Evolutionary conservation across 1,140 invertebrate species (phyloP), one percentile per base, ranked within the genome.

Genomic region (Eueides isabella): DNA sequence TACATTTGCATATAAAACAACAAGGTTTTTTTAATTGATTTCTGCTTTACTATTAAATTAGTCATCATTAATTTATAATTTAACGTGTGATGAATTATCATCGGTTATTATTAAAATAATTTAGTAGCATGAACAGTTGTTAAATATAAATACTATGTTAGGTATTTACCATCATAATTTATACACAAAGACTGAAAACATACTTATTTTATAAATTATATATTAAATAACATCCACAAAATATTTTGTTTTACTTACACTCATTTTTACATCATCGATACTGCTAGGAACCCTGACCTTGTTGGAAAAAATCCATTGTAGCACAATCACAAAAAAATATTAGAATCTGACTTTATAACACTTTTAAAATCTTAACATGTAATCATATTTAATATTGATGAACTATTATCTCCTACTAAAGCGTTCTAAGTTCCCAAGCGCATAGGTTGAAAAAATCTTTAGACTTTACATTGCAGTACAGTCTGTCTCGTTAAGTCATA

Each of bases 181-280:
- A 7, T 16, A 23, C 11, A 55, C 12, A 55, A 55, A 23, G 12
- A 11, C 2, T 12, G 12, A 55, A 55, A 26, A 55, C 6, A 44
- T 16, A 16, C 1, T 5, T 38, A 38, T 38, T 16, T 35, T 38
- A 14, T 38, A 38, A 38, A 38, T 38, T 5, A 38, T 38, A 38
- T 16, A 38, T 38, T 38, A 38, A 38, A 38, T 6, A 38, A 38
- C 14, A 38, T 16, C 35, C 14, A 38, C 35, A 16, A 38, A 38
- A 38, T 38, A 38, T 16, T 38, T 38, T 38, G 74, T n/a, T n/a
- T n/a, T n/a, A 88, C 86, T 88, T 84, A 88, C 87, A 70, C 63
- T 81, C 82, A 85, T 88, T 83, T 90, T 88, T 85, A 88, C 80
- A 87, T 85, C 84, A 88, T 84, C 77, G 77, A 72, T 80, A 74